Base-by-base conservation (phyloP, 1,140 invertebrate genomes). In the Glomeris maerens region DNA sequence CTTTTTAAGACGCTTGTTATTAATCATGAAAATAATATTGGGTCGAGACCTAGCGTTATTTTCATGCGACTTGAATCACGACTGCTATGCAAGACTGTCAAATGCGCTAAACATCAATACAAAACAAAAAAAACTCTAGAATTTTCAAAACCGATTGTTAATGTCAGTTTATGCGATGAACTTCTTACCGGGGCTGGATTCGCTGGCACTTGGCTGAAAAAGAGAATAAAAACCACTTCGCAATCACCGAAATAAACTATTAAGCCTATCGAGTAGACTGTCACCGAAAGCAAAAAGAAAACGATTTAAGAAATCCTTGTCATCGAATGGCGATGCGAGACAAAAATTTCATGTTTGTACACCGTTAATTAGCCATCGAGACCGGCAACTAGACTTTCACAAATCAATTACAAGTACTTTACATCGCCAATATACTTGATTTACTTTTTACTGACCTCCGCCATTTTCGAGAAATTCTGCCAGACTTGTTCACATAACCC, bases 181-280 rank as follows among this genome's bases (percentile, higher is more conserved):
- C n/a, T n/a, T n/a, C 55, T 60, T 60, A 68, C 66, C 65, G 54
- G 64, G 63, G 55, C 64, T 66, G 13, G 64, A 64, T 45, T 66
- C 64, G 53, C 61, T 66, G 39, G 63, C 52, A 55, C 58, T 61
- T 26, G 57, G 57, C 64, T 68, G 58, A 39, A 66, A 64, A 47
- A 45, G 50, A 49, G 55, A 54, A 51, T 60, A 51, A 55, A 53
- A 49, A 50, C 4, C 3, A 45, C 13, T 28, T 28, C 27, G 25
- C 31, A 29, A 5, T 27, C 22, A 29, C n/a, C 5, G 29, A 46
- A 46, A 14, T 29, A 5, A 5, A 46, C 25, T 13, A 46, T n/a
- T 27, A 7, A 4, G n/a, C 21, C 10, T n/a, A 44, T 10, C n/a
- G 20, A 22, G 41, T 21, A 10, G 10, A 7, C 5, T 21, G 17